phyloP scores from a whole-genome alignment of 2,797 vertebrate species.

The Heteromormyrus szaboi region DNA sequence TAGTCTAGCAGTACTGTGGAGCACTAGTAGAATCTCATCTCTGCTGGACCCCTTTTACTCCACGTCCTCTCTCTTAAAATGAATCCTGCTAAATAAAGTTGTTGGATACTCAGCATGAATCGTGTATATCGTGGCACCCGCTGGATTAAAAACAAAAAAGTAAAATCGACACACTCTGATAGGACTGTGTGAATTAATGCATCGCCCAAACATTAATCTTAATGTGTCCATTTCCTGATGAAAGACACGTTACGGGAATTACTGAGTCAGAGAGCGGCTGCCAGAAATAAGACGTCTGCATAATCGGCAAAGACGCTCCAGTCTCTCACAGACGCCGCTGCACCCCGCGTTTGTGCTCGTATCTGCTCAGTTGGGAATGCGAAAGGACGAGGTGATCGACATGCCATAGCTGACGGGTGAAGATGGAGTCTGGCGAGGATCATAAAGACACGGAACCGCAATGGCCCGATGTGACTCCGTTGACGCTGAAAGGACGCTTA shows the following conservation, averaged over 20 bases:
- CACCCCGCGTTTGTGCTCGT: neutral
- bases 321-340: neutral
- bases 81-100: neutral
- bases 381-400: neutral
- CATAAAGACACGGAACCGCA: neutral
- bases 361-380: neutral
- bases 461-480: neutral
- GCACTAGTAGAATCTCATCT: neutral
- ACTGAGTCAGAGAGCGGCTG: neutral
- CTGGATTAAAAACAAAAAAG: slow-evolving; percentile 5
- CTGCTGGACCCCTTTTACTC: neutral
- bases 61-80: neutral
- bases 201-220: neutral
- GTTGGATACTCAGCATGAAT: neutral
- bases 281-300: neutral
- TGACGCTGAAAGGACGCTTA: neutral
- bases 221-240: neutral
- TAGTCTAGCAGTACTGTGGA: neutral
- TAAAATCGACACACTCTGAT: too few relatives aligned
- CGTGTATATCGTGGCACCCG: neutral
- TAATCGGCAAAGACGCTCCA: neutral
- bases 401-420: neutral
- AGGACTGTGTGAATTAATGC: neutral
- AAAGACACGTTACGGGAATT: neutral
- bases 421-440: neutral